Evolutionary conservation across 2,113 vertebrate genomes (phyloP).

Genomic region (Antechinus stuartii): DNA sequence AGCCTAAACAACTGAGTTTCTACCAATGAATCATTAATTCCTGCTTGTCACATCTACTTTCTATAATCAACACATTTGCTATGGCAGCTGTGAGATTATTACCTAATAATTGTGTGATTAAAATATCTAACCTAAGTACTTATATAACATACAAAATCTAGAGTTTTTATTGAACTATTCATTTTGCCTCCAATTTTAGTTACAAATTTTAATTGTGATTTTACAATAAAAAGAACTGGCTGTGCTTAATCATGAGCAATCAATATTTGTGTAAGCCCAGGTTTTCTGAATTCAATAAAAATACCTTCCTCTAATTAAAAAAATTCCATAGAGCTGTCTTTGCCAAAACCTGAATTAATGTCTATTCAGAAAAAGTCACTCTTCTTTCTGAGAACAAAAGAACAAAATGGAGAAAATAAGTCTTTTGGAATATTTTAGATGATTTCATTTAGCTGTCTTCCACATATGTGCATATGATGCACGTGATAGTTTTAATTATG

Average conservation of each 20-base stretch:
- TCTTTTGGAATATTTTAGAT: not conserved
- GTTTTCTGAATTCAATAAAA: slow-evolving; percentile 71
- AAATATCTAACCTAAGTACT: slow-evolving; percentile 36
- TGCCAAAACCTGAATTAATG: slow-evolving; percentile 64
- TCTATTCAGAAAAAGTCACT: slow-evolving; percentile 43
- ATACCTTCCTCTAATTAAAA: slow-evolving; percentile 43
- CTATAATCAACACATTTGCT: slow-evolving; percentile 2
- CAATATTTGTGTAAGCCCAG: slow-evolving; percentile 25
- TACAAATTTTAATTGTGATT: slow-evolving; percentile 54
- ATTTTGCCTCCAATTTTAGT: slow-evolving; percentile 38
- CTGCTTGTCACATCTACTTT: not conserved
- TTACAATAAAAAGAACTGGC: slow-evolving; percentile 41
- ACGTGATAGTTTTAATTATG: slow-evolving; percentile 35
- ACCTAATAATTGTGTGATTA: not conserved
- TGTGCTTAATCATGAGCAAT: slow-evolving; percentile 54
- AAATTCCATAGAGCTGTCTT: slow-evolving; percentile 41
- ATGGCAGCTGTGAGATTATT: slow-evolving; percentile 41
- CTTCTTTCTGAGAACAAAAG: slow-evolving; percentile 3
- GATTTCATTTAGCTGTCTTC: not conserved
- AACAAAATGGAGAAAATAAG: slow-evolving; percentile 60
- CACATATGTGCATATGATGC: slow-evolving; percentile 22
- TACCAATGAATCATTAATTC: slow-evolving; percentile 21
- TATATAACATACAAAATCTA: not conserved
- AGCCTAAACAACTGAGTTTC: not conserved
- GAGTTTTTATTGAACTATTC: slow-evolving; percentile 39